Conservation (phyloP, 1,140 invertebrate genomes). For the Calephelis nemesis region DNA sequence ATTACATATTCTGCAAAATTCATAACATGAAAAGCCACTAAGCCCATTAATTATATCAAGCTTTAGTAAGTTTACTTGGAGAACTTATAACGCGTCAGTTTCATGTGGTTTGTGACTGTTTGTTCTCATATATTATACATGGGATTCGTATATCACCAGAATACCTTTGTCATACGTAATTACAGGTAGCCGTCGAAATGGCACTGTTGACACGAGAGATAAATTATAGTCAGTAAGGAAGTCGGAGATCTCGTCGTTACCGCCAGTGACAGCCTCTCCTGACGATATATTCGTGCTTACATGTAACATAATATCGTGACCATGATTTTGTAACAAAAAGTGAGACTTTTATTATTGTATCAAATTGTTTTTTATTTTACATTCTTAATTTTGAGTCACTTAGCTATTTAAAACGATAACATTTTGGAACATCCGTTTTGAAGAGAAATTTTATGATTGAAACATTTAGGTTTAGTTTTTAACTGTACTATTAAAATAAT, state of each 20-base stretch:
- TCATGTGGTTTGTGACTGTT: not conserved
- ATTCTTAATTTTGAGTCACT: no score
- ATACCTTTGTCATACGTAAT: slow-evolving; percentile 18
- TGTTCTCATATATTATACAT: not conserved
- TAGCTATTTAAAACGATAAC: no score
- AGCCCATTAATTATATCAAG: not conserved
- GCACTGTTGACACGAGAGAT: slow-evolving; percentile 22
- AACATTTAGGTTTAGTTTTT: no score
- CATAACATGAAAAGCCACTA: not conserved
- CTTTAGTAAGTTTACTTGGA: not conserved
- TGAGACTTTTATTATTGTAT: not conserved
- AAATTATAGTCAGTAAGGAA: slow-evolving; percentile 18
- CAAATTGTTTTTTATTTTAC: no score
- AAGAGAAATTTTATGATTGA: no score
- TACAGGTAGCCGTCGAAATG: slow-evolving; percentile 21
- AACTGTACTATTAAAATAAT: no score
- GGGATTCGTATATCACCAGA: slow-evolving; percentile 10
- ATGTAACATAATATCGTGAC: slow-evolving; percentile 12
- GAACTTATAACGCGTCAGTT: slow-evolving; percentile 2
- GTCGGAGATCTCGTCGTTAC: slow-evolving; percentile 6
- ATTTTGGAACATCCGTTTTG: no score
- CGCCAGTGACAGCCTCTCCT: slow-evolving; percentile 17
- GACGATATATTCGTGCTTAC: slow-evolving; percentile 19
- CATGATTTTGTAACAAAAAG: not conserved
- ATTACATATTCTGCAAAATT: no score